Evolutionary conservation across 2,113 vertebrate species (phyloP), one percentile per base, ranked within the genome.

Genomic region (Alectura lathami): DNA sequence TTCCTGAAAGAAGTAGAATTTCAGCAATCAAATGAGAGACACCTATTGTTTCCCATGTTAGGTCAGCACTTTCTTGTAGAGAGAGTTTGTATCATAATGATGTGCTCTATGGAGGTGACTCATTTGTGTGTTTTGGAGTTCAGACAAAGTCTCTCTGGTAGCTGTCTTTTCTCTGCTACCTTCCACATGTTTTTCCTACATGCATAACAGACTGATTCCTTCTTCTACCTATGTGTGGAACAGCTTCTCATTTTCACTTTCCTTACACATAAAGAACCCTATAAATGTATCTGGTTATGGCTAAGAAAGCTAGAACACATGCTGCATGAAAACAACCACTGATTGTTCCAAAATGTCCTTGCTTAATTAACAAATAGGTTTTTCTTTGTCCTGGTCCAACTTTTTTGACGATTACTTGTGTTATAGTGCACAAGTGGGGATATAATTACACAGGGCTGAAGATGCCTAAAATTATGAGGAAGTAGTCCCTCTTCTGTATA

Each of bases 1-100:
- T 92, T 93, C 51, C 66, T 86, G 30, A 93, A 90, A 80, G 45
- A 84, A 60, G 3, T 40, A 43, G 48, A 78, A 86, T 83, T 93
- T 95, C n/a, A 75, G 36, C 62, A 84, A 40, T 48, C 51, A 75
- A 40, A 36, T n/a, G 23, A 1, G 5, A 82, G 72, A 45, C 57
- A 60, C 74, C 88, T 93, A 54, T 92, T 57, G 36, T 93, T 96
- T 96, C 91, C 66, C 91, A 62, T 3, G 11, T 36, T 79, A 85
- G 57, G n/a, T 91, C 83, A 91, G 81, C 89, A 56, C 17, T 93
- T 88, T 78, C 83, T 84, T 40, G 32, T 57, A 54, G 70, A 72
- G 23, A 59, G 42, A 67, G 53, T 76, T 91, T 20, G 2, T 91
- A 60, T 64, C 9, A 6, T 81, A 72, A 23, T n/a, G 53, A 68